phyloP scores from a whole-genome alignment of 2,888 invertebrate genomes.

The Alsophila aescularia region DNA sequence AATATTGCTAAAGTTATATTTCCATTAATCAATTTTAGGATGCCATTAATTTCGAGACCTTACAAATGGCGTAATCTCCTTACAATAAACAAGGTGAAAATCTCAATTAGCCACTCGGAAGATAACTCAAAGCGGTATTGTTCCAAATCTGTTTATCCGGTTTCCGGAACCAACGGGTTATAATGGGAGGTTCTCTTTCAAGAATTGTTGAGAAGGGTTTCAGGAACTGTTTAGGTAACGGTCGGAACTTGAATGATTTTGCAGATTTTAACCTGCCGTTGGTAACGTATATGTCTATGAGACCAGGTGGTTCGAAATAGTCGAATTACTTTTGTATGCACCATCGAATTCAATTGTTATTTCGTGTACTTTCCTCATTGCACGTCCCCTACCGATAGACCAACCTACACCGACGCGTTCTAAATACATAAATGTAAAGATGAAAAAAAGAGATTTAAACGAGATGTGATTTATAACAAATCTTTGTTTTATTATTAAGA shows the following conservation, averaged over 20 bases:
- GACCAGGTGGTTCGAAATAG: too few relatives aligned
- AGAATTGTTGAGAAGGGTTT: constrained; percentile 6
- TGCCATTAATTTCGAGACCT: constrained; percentile 9
- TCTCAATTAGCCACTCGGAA: constrained; percentile 31
- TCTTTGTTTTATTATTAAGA: too few relatives aligned
- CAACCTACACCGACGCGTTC: too few relatives aligned
- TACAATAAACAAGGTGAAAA: constrained; percentile 31
- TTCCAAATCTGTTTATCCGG: constrained; percentile 32
- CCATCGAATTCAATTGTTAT: too few relatives aligned
- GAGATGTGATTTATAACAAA: too few relatives aligned
- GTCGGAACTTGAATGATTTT: not conserved
- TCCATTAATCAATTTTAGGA: constrained; percentile 9
- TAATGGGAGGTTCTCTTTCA: constrained; percentile 12
- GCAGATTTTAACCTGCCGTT: not conserved
- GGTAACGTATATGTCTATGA: too few relatives aligned
- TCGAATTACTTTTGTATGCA: too few relatives aligned
- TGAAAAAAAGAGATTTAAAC: too few relatives aligned
- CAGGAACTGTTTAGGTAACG: not conserved
- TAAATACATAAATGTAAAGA: too few relatives aligned
- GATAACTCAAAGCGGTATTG: constrained; percentile 34
- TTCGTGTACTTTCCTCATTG: too few relatives aligned
- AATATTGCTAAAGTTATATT: not conserved
- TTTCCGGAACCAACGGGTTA: constrained; percentile 20
- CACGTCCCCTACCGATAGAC: too few relatives aligned
- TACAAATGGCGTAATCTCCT: constrained; percentile 19